Evolutionary conservation across 1,140 invertebrate genomes (phyloP).

Genomic region (Sminthurides bifidus): DNA sequence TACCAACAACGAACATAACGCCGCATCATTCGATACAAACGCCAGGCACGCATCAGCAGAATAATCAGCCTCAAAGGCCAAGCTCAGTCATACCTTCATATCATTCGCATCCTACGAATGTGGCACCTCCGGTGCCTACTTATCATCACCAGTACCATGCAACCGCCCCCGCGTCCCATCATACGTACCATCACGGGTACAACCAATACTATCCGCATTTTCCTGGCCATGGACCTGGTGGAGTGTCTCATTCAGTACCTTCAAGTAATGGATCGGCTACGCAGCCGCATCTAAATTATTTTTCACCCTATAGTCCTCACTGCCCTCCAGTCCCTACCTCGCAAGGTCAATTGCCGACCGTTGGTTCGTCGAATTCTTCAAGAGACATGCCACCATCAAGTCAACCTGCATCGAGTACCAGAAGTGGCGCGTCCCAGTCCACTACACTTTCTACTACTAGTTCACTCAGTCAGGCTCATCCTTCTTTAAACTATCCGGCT

Average conservation of each 20-base stretch:
- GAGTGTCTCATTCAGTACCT: not conserved
- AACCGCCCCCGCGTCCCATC: not conserved
- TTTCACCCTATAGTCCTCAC: slow-evolving; percentile 4
- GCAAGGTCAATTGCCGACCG: too few relatives aligned
- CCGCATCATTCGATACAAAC: too few relatives aligned
- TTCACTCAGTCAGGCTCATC: not conserved
- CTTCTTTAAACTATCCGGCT: not conserved
- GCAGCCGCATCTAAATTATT: slow-evolving; percentile 12
- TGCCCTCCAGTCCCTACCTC: not conserved
- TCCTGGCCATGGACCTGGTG: slow-evolving; percentile 5
- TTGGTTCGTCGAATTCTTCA: too few relatives aligned
- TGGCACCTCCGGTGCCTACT: slow-evolving; percentile 8
- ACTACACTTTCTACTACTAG: too few relatives aligned
- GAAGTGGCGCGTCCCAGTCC: too few relatives aligned
- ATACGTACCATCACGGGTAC: slow-evolving; percentile 7
- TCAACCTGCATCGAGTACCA: too few relatives aligned
- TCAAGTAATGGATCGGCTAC: not conserved
- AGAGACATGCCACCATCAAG: too few relatives aligned
- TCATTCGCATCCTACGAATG: slow-evolving; percentile 15
- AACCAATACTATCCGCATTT: slow-evolving; percentile 21
- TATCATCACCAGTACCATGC: slow-evolving; percentile 15
- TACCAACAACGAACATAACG: slow-evolving; percentile 6
- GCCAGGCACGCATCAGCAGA: too few relatives aligned
- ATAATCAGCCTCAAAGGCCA: slow-evolving; percentile 9
- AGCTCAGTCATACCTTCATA: slow-evolving; percentile 26